These are phyloP conservation scores for Brachionus paranguensis DNA, from an alignment of 1,140 invertebrate species.

Conservation along the genomic window DNA sequence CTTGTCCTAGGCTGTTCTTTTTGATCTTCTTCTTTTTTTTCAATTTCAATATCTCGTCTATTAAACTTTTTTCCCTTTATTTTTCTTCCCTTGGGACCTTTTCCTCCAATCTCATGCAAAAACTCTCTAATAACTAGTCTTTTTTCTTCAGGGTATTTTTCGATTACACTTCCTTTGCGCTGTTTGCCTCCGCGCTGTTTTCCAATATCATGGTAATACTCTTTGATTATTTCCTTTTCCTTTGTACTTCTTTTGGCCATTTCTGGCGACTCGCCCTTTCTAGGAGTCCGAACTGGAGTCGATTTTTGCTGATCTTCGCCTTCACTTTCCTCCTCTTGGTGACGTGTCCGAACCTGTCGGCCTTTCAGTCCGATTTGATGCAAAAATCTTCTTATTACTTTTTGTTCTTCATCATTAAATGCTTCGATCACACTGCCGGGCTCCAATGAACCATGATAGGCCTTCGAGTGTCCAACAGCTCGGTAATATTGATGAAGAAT, in stretches of 20 bases:
- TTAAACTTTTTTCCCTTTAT: not conserved
- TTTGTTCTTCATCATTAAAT: not conserved
- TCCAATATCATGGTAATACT: constrained; percentile 21
- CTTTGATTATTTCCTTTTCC: not conserved
- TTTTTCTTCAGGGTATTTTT: not conserved
- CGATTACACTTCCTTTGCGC: not conserved
- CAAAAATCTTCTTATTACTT: not conserved
- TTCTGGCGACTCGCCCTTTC: not conserved
- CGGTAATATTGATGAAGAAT: not conserved
- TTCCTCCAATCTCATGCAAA: not conserved
- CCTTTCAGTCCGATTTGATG: not conserved
- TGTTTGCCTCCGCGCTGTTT: not conserved
- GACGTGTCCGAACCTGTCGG: not conserved
- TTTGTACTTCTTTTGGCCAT: not conserved
- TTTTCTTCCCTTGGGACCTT: not conserved
- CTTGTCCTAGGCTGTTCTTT: not conserved
- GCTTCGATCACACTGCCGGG: not conserved
- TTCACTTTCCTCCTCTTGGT: not conserved
- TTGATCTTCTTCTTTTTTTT: not conserved
- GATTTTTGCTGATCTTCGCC: not conserved
- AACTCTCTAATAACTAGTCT: not conserved
- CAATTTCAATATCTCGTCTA: not conserved
- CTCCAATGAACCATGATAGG: not conserved
- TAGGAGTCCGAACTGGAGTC: not conserved
- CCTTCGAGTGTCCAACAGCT: not conserved